Conservation (phyloP, 2,888 invertebrate species). For the Phasia obesa region DNA sequence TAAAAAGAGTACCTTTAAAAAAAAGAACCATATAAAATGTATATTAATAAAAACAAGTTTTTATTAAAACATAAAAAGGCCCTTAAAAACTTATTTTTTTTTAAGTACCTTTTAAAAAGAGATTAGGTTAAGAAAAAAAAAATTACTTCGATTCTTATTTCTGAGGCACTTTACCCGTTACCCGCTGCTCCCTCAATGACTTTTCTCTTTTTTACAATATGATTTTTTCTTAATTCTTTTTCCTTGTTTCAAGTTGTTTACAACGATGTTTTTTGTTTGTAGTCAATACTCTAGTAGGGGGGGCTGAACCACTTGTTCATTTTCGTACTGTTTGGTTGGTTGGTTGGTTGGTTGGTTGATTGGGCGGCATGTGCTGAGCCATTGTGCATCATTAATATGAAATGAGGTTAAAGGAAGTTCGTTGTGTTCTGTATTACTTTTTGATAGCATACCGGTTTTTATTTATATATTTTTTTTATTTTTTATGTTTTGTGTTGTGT, state of each 20-base stretch:
- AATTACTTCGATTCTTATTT: background rate
- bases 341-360: slow-evolving; percentile 19
- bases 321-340: slow-evolving; percentile 16
- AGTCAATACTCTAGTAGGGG: slow-evolving; percentile 11
- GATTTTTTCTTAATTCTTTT: background rate
- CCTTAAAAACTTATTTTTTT: too few relatives aligned
- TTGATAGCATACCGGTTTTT: slow-evolving; percentile 66
- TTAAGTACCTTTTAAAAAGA: background rate
- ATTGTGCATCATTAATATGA: slow-evolving; percentile 71
- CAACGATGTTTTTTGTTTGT: slow-evolving; percentile 5
- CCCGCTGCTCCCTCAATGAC: background rate
- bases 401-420: slow-evolving; percentile 82
- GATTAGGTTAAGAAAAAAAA: too few relatives aligned
- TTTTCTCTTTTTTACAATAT: background rate
- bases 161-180: slow-evolving; percentile 1
- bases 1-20: background rate
- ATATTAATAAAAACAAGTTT: too few relatives aligned
- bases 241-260: slow-evolving; percentile 34
- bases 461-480: slow-evolving; percentile 27
- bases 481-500: too few relatives aligned
- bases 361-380: slow-evolving; percentile 48
- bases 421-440: slow-evolving; percentile 65
- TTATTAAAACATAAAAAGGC: too few relatives aligned
- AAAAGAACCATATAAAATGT: background rate
- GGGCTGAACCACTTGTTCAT: slow-evolving; percentile 69